Evolutionary conservation across 2,888 invertebrate genomes (phyloP).

Genomic region (Pandemis cinnamomeana): DNA sequence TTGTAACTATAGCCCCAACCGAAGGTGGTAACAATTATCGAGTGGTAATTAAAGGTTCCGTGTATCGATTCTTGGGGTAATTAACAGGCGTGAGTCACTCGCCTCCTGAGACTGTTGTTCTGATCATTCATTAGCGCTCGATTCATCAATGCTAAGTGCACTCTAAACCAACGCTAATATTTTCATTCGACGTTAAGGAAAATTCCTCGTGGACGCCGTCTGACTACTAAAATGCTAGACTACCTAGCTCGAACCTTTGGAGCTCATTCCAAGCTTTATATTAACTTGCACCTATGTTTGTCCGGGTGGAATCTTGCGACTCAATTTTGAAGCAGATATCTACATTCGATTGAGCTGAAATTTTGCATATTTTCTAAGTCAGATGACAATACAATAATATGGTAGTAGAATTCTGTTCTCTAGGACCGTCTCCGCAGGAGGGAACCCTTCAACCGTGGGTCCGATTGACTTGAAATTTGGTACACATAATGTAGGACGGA

Average conservation of each 20-base stretch:
- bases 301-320: too few species aligned
- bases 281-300: too few species aligned
- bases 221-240: not conserved
- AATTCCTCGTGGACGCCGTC: conserved; percentile 7
- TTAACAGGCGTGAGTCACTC: conserved; percentile 20
- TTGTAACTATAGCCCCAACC: not conserved
- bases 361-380: too few species aligned
- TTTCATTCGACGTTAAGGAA: conserved; percentile 24
- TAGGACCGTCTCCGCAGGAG: too few species aligned
- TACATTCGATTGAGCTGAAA: too few species aligned
- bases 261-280: too few species aligned
- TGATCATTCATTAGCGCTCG: conserved; percentile 28
- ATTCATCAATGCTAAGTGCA: conserved; percentile 5
- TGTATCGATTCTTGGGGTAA: conserved; percentile 1
- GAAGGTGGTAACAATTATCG: conserved; percentile 23
- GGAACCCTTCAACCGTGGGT: too few species aligned
- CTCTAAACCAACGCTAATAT: conserved; percentile 28
- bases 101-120: conserved; percentile 28
- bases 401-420: too few species aligned
- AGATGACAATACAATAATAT: too few species aligned
- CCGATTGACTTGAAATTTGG: too few species aligned
- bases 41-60: conserved; percentile 8
- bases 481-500: too few species aligned
- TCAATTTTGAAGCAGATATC: too few species aligned
- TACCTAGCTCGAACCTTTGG: not conserved